Conservation (phyloP, 2,113 vertebrate species). For the Eptatretus burgeri region DNA sequence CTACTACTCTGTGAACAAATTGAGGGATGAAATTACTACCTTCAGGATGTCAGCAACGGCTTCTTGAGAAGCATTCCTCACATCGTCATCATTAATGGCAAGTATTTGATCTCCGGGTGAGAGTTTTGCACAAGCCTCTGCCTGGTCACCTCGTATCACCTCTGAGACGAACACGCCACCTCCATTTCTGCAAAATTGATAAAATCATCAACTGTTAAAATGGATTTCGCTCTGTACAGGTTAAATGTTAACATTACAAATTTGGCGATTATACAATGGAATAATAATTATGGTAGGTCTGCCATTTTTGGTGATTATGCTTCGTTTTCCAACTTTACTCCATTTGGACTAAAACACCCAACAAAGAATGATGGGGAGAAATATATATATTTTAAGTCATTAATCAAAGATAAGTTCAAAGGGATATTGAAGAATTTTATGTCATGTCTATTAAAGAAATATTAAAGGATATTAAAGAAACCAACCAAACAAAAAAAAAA, state of each 20-base stretch:
- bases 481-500: too few species aligned
- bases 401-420: too few species aligned
- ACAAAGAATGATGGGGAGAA: too few species aligned
- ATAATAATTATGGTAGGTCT: background rate
- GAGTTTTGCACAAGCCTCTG: conserved; percentile 41
- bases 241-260: background rate
- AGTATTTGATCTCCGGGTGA: conserved; percentile 85
- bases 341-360: too few species aligned
- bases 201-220: background rate
- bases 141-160: conserved; percentile 65
- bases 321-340: too few species aligned
- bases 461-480: too few species aligned
- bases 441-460: too few species aligned
- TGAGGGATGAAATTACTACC: conserved; percentile 18
- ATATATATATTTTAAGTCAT: too few species aligned
- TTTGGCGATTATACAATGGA: background rate
- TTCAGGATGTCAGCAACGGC: conserved; percentile 61
- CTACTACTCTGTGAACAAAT: background rate
- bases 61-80: conserved; percentile 58
- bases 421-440: too few species aligned
- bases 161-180: conserved; percentile 84
- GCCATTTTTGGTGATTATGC: too few species aligned
- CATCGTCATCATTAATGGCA: conserved; percentile 55
- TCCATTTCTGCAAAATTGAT: conserved; percentile 32
- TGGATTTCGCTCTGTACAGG: background rate